phyloP scores from a whole-genome alignment of 2,888 invertebrate species.

The Molorchus minor region DNA sequence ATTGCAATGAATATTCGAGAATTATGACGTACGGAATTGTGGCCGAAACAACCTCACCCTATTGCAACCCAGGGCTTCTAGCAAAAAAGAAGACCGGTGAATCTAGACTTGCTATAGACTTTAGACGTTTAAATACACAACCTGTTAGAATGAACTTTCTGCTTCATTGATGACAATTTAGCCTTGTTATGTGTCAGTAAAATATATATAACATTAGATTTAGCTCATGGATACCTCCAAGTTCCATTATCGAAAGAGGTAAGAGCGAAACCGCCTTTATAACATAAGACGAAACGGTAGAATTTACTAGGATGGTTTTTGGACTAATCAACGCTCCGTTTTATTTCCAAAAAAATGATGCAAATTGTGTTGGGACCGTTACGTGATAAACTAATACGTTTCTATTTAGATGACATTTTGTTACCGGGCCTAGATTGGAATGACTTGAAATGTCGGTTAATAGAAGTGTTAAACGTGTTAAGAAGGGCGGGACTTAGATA shows the following conservation, averaged over 20 bases:
- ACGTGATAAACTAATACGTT: background rate
- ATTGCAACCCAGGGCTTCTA: background rate
- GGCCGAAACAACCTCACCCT: background rate
- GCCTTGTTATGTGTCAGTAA: background rate
- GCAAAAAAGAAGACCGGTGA: background rate
- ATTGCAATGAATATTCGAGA: background rate
- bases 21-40: background rate
- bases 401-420: background rate
- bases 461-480: background rate
- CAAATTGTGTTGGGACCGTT: constrained; percentile 34
- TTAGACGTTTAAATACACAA: background rate
- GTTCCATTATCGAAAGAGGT: constrained; percentile 16
- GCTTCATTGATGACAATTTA: background rate
- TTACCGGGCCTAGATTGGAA: background rate
- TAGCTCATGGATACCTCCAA: constrained; percentile 11
- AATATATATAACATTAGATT: background rate
- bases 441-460: background rate
- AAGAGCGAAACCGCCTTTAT: constrained; percentile 46
- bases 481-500: background rate
- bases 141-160: background rate
- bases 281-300: constrained; percentile 49
- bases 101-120: background rate
- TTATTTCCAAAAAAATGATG: constrained; percentile 22
- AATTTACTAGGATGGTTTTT: constrained; percentile 46
- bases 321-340: constrained; percentile 45